phyloP scores from a whole-genome alignment of 2,888 invertebrate genomes.

The Amorpha juglandis region DNA sequence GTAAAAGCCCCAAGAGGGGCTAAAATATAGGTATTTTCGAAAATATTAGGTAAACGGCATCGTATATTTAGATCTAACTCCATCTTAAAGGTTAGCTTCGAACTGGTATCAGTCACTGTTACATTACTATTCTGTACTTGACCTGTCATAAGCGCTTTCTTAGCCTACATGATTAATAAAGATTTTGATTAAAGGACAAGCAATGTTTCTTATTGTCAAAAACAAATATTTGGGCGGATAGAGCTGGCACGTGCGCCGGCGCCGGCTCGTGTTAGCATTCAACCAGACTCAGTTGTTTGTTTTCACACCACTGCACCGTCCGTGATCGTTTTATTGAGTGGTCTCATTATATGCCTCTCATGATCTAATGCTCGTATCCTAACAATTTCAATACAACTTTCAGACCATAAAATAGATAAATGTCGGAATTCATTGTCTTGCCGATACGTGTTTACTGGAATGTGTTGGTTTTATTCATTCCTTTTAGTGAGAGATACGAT shows the following conservation, averaged over 20 bases:
- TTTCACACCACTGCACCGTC: slow-evolving; percentile 62
- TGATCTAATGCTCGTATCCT: slow-evolving; percentile 45
- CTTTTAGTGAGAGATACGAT: not conserved
- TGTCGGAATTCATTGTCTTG: slow-evolving; percentile 20
- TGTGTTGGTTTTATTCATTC: slow-evolving; percentile 14
- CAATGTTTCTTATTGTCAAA: slow-evolving; percentile 38
- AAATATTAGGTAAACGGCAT: too few relatives aligned
- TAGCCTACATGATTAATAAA: too few relatives aligned
- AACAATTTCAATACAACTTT: slow-evolving; percentile 21
- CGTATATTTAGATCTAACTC: too few relatives aligned
- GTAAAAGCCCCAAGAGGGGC: too few relatives aligned
- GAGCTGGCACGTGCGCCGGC: slow-evolving; percentile 67
- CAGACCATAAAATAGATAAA: slow-evolving; percentile 20
- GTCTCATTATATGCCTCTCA: slow-evolving; percentile 48
- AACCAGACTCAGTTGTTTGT: slow-evolving; percentile 66
- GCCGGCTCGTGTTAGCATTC: slow-evolving; percentile 71
- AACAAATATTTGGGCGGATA: slow-evolving; percentile 74
- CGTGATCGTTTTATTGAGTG: slow-evolving; percentile 76
- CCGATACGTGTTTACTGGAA: slow-evolving; percentile 13
- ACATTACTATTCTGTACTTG: too few relatives aligned
- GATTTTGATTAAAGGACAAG: too few relatives aligned
- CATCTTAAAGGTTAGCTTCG: too few relatives aligned
- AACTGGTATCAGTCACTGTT: not conserved
- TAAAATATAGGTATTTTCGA: too few relatives aligned
- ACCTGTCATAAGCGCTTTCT: too few relatives aligned